Conservation (phyloP, 2,113 vertebrate genomes). For the Ailuropoda melanoleuca region DNA sequence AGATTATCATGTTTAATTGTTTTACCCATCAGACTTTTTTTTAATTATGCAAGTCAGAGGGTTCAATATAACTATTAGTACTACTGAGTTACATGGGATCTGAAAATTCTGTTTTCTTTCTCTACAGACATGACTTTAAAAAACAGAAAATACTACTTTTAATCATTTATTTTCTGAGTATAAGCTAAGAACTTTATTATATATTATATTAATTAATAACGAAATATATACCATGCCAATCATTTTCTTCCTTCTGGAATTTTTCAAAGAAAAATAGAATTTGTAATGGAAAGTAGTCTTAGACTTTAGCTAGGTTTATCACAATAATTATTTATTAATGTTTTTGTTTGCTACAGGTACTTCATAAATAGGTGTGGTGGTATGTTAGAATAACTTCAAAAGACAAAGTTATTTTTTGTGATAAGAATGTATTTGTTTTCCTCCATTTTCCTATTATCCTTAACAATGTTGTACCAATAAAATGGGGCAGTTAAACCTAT, state of each 20-base stretch:
- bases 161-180: conserved; percentile 36
- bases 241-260: conserved; percentile 67
- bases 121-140: conserved; percentile 32
- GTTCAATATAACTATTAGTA: conserved; percentile 27
- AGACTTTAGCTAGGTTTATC: conserved; percentile 61
- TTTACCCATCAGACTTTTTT: conserved; percentile 1
- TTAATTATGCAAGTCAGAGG: neutral
- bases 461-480: neutral
- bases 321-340: conserved; percentile 65
- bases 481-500: conserved; percentile 42
- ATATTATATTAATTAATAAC: neutral
- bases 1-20: conserved; percentile 17
- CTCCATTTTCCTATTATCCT: conserved; percentile 40
- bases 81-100: neutral
- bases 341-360: conserved; percentile 59
- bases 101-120: conserved; percentile 51
- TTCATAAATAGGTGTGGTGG: conserved; percentile 43
- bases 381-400: conserved; percentile 59
- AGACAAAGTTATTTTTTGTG: conserved; percentile 49
- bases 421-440: conserved; percentile 62
- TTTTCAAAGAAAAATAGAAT: conserved; percentile 55
- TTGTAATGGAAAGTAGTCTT: conserved; percentile 26
- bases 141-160: conserved; percentile 46
- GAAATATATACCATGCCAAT: conserved; percentile 52
- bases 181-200: conserved; percentile 48